phyloP scores from a whole-genome alignment of 2,113 vertebrate genomes.

The Macaca fascicularis region DNA sequence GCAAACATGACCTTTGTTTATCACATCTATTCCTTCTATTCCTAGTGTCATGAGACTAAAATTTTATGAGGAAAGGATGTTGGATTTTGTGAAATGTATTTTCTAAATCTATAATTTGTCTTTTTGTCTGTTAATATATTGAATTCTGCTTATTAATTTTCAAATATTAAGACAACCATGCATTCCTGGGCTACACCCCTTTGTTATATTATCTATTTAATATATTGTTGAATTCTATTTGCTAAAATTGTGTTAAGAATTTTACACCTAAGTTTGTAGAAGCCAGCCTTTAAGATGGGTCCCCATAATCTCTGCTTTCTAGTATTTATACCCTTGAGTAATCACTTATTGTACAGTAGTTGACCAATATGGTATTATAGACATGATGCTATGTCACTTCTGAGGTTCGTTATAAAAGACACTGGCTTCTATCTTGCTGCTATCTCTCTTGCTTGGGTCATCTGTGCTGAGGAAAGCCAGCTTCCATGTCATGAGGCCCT shows the following conservation, averaged over 20 bases:
- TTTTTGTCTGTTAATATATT: neutral
- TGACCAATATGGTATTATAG: neutral
- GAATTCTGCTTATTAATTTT: neutral
- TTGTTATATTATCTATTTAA: neutral
- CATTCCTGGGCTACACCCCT: neutral
- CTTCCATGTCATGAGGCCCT: neutral
- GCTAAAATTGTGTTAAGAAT: neutral
- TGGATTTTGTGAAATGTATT: neutral
- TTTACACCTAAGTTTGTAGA: neutral
- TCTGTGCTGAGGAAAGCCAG: neutral
- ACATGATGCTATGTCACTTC: neutral
- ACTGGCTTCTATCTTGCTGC: neutral
- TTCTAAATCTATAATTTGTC: neutral
- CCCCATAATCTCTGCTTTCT: neutral
- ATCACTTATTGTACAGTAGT: neutral
- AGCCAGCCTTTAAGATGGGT: neutral
- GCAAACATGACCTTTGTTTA: neutral
- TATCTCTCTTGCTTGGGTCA: neutral
- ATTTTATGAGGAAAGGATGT: too few relatives aligned
- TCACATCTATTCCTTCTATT: neutral
- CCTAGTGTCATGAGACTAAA: neutral
- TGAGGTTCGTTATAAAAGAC: neutral
- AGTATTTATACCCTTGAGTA: neutral
- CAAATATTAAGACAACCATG: neutral
- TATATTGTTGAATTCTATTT: neutral